A percentile compares a stretch with the other conserved stretches of the same genome.
Evolutionary conservation across 2,113 vertebrate genomes (phyloP).

Genomic region (Ia io): DNA sequence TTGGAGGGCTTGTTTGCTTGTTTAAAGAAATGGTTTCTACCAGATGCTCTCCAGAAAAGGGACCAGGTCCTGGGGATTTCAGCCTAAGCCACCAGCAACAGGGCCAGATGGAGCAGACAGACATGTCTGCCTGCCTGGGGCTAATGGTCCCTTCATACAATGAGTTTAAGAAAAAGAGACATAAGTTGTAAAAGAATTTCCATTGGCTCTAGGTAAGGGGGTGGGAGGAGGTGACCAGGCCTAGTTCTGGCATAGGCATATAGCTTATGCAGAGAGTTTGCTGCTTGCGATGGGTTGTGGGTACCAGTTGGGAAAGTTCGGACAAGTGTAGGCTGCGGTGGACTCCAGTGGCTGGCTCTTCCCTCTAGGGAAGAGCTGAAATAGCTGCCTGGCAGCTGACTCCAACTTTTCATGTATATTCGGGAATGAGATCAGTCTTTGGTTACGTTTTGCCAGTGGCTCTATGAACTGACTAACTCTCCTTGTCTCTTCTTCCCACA

Average conservation of each 20-base stretch:
- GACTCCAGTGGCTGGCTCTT: too few species aligned
- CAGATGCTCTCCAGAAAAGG: neutral
- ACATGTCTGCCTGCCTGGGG: too few species aligned
- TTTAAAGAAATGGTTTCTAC: neutral
- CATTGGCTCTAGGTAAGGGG: neutral
- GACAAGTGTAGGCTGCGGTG: neutral
- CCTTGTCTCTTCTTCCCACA: neutral
- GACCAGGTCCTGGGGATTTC: neutral
- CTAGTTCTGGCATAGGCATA: too few species aligned
- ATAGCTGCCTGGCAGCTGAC: neutral
- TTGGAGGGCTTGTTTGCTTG: too few species aligned
- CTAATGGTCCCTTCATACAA: neutral
- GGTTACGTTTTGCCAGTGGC: neutral
- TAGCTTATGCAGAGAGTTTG: too few species aligned
- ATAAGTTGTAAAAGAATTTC: neutral
- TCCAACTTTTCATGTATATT: neutral
- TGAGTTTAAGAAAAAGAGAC: neutral
- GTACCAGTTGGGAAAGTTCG: neutral
- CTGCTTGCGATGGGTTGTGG: neutral
- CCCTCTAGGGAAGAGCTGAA: neutral
- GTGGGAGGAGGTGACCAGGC: neutral
- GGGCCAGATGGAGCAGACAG: neutral
- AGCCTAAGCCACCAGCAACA: neutral
- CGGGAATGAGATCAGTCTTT: neutral
- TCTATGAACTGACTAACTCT: neutral